Evolutionary conservation across 2,888 invertebrate species (phyloP), one percentile per base, ranked within the genome.

Genomic region (Cremastobaeus sp.): DNA sequence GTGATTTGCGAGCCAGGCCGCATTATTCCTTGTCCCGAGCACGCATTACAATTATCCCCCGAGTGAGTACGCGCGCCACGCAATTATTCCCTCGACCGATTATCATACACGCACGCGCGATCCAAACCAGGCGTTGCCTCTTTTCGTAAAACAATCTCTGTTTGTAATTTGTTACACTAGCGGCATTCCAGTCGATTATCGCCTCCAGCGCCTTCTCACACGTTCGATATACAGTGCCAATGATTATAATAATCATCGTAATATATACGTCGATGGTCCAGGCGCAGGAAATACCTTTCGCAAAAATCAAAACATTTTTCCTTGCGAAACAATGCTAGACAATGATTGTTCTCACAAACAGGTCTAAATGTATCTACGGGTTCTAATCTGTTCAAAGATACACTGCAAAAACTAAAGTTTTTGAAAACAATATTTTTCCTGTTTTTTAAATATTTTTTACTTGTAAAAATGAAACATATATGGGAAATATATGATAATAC

Each of bases 81-180:
- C 68, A 74, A 74, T 72, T 74, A 69, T 74, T 74, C 74, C 76
- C 71, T 48, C 77, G 71, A 78, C 76, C 78, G 77, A 78, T 78
- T 78, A 78, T 77, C 76, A 57, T 39, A 62, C 74, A 57, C 60
- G 65, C 60, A 48, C 48, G 66, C 71, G 65, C 60, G 45, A 60
- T 55, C 74, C 55, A 60, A 70, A 69, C 74, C 72, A 65, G 68
- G 60, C 68, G 73, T 55, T 52, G 47, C 54, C 69, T 64, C 64
- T 72, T 72, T 72, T 72, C 57, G 54, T 47, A 59, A 72, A 72
- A 65, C 65, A 72, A 72, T 72, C 72, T 72, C 60, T 65, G 50
- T 70, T 65, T 32, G 69, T 47, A 62, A 74, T 74, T 69, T 57
- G 74, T 69, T 74, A 52, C 28, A 69, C 74, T 64, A 55, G 62